phyloP scores from a whole-genome alignment of 2,888 invertebrate species.

The Brassicogethes aeneus region DNA sequence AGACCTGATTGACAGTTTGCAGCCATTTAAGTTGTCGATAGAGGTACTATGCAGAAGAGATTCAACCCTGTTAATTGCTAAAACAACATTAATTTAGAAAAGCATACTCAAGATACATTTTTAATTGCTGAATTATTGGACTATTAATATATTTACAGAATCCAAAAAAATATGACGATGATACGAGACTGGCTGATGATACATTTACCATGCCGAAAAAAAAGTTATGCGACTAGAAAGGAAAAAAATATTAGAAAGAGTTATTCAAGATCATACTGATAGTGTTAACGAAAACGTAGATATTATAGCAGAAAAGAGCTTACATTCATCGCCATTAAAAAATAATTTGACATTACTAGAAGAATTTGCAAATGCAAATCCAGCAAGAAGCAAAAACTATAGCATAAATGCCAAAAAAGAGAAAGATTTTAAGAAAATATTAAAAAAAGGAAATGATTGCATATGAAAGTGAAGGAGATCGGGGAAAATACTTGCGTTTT shows the following conservation, averaged over 20 bases:
- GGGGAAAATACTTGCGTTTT: background rate
- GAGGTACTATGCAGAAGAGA: background rate
- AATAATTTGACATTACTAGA: background rate
- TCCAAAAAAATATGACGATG: background rate
- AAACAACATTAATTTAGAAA: background rate
- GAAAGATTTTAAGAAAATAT: background rate
- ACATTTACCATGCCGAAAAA: no score
- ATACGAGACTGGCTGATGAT: no score
- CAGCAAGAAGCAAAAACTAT: conserved; percentile 1
- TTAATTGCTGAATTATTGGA: background rate
- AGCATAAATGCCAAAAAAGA: background rate
- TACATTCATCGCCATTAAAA: background rate
- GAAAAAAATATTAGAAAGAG: background rate
- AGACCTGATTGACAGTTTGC: conserved; percentile 1
- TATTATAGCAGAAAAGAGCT: background rate
- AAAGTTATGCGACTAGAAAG: background rate
- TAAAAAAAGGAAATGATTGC: background rate
- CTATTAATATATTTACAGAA: conserved; percentile 1
- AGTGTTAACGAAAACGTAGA: background rate
- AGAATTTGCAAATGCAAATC: background rate
- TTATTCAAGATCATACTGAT: background rate
- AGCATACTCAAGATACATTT: background rate
- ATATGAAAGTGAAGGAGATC: no score
- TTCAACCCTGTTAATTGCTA: background rate
- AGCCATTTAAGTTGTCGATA: background rate